These are phyloP conservation scores for Idaea dimidiata DNA, from an alignment of 2,888 invertebrate species.

Conservation along the genomic window DNA sequence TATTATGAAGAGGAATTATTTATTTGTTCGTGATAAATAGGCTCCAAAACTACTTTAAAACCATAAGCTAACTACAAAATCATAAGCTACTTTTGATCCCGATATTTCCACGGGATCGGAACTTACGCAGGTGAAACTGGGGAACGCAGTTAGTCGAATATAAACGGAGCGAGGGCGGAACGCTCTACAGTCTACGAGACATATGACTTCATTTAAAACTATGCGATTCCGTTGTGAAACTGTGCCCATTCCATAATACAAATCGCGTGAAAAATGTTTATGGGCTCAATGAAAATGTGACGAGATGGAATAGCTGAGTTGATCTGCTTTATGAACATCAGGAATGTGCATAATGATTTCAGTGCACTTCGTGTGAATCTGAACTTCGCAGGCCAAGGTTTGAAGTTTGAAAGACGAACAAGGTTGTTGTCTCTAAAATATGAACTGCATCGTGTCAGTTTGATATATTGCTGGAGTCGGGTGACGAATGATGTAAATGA, in stretches of 20 bases:
- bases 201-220: background rate
- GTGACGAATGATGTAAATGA: constrained; percentile 4
- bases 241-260: constrained; percentile 26
- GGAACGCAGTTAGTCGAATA: no score
- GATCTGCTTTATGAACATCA: background rate
- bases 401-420: constrained; percentile 45
- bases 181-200: background rate
- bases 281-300: constrained; percentile 36
- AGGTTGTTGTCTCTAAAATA: constrained; percentile 35
- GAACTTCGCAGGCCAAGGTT: constrained; percentile 57
- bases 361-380: constrained; percentile 27
- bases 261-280: constrained; percentile 40
- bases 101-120: no score
- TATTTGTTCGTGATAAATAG: no score
- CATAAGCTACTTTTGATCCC: no score
- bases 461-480: constrained; percentile 9
- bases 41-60: no score
- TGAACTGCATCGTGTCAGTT: constrained; percentile 16
- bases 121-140: no score
- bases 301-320: constrained; percentile 23
- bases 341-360: background rate
- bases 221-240: constrained; percentile 9
- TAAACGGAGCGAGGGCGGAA: background rate
- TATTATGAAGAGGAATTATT: no score
- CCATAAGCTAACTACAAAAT: no score